Conservation (phyloP, 2,888 invertebrate species). For the Cosmia trapezina region DNA sequence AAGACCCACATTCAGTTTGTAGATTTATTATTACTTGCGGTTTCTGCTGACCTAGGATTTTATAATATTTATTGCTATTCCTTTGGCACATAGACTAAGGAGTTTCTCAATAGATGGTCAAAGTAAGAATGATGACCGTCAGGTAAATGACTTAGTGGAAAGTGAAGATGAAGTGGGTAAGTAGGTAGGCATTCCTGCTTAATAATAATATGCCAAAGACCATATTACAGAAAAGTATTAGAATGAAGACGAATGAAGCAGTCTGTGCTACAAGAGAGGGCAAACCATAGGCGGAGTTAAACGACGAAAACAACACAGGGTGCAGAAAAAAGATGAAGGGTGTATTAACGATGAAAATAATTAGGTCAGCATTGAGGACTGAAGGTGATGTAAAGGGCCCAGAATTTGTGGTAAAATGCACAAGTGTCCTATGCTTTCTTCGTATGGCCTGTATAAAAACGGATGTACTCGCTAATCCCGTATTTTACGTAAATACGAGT, state of each 20-base stretch:
- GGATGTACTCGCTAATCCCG: background rate
- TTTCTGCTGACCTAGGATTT: constrained; percentile 8
- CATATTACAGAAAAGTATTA: background rate
- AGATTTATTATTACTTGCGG: background rate
- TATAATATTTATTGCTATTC: constrained; percentile 9
- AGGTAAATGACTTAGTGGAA: background rate
- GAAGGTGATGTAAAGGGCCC: background rate
- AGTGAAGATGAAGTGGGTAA: background rate
- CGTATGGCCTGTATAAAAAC: background rate
- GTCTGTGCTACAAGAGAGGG: too few species aligned
- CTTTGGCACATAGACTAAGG: background rate
- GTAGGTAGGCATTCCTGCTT: background rate
- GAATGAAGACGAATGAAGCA: too few species aligned
- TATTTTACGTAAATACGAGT: background rate
- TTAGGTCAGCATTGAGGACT: background rate
- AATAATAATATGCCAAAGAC: background rate
- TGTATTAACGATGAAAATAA: background rate
- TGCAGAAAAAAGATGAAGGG: background rate
- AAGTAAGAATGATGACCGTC: background rate
- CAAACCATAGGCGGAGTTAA: too few species aligned
- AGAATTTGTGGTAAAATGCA: background rate
- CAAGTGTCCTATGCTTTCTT: background rate
- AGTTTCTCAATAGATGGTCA: constrained; percentile 4
- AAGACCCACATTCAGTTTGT: constrained; percentile 26
- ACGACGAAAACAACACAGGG: too few species aligned